Evolutionary conservation across 2,113 vertebrate genomes (phyloP), one percentile per base, ranked within the genome.

Genomic region (Illadopsis cleaveri): DNA sequence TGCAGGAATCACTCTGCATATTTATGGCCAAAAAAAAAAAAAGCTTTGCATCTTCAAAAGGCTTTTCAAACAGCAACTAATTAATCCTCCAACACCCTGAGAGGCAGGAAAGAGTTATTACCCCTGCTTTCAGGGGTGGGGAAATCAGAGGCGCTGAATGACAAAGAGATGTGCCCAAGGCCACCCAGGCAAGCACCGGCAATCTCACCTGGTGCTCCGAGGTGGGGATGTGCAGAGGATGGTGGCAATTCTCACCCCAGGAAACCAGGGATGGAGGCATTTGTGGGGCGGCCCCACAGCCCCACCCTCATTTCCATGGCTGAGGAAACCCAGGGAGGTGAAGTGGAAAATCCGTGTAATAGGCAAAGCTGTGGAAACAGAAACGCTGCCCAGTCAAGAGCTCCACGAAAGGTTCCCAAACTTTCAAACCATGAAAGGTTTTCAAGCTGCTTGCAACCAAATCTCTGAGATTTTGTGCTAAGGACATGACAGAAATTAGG

Each of bases 151-250:
- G 65, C 48, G 89, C 82, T 91, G 86, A 95, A 95, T 93, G 96
- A 89, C 93, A 95, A 93, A 95, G 92, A 93, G 51, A 95, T 69
- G 81, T 73, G 92, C 94, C 92, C 84, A 86, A 51, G 87, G 93
- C 94, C 94, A 94, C 86, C 85, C 70, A 90, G 80, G 89, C 84
- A 94, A 88, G 58, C 65, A 47, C 1, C 3, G n/a, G 60, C 84
- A 93, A 71, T 23, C 73, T 80, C 71, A 27, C 18, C 44, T 1
- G 64, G 58, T 10, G 42, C 45, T 47, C 50, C 3, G 58, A 86
- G 75, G 89, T 54, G 89, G 79, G 37, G 42, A 61, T 68, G 51
- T 81, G 93, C 88, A 80, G 35, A 27, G 75, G 58, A 50, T 3
- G 64, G 68, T 51, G 91, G 81, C 86, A 78, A 22, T 66, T 86